Conservation (phyloP, 2,888 invertebrate genomes). For the Hydroisotoma schaefferi region DNA sequence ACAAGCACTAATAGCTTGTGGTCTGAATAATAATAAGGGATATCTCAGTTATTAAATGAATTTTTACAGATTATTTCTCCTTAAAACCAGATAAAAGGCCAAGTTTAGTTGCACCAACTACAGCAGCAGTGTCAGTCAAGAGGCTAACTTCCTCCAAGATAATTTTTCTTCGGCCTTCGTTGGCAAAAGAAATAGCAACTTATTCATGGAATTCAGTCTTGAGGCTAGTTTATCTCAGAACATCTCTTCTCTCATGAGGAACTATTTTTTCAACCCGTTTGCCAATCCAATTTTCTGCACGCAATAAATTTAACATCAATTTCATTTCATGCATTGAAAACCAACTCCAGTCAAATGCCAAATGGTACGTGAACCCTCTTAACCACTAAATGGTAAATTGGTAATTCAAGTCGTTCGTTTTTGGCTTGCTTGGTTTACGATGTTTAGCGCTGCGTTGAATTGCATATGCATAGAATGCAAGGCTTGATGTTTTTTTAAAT, state of each 20-base stretch:
- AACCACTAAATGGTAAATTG: slow-evolving; percentile 2
- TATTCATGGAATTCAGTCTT: slow-evolving; percentile 13
- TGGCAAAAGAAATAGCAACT: not conserved
- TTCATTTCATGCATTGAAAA: slow-evolving; percentile 6
- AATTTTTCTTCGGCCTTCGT: slow-evolving; percentile 8
- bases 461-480: too few relatives aligned
- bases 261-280: slow-evolving; percentile 37
- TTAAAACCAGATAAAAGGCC: slow-evolving; percentile 18
- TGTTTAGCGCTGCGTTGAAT: too few relatives aligned
- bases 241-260: slow-evolving; percentile 40
- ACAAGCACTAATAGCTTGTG: slow-evolving; percentile 10
- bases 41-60: slow-evolving; percentile 10
- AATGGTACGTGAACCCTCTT: slow-evolving; percentile 1
- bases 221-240: slow-evolving; percentile 21
- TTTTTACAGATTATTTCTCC: slow-evolving; percentile 10
- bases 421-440: too few relatives aligned
- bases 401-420: too few relatives aligned
- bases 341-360: slow-evolving; percentile 2
- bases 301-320: slow-evolving; percentile 36
- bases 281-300: slow-evolving; percentile 48
- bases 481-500: too few relatives aligned
- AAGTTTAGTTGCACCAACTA: slow-evolving; percentile 13
- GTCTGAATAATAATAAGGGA: slow-evolving; percentile 14
- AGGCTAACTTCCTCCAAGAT: slow-evolving; percentile 9
- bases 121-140: not conserved